A percentile compares a stretch with the other conserved stretches of the same genome.
phyloP scores from a whole-genome alignment of 2,113 vertebrate species.

The Dasypus novemcinctus region DNA sequence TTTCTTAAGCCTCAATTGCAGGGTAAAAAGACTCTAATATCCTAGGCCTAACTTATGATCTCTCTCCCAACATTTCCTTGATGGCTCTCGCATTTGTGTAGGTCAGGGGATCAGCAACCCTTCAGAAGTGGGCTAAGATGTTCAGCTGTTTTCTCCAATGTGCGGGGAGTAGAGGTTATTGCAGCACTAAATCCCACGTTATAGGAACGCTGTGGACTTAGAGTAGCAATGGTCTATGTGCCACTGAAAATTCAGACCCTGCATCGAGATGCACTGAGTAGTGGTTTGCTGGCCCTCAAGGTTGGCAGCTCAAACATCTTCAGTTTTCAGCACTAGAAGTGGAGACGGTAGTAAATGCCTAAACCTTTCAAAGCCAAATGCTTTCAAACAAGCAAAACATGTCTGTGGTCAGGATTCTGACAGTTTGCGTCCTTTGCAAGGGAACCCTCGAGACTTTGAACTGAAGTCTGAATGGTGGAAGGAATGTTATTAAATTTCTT shows the following conservation, averaged over 20 bases:
- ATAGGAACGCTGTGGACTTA: background rate
- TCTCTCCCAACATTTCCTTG: background rate
- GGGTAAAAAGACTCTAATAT: background rate
- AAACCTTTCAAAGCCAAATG: background rate
- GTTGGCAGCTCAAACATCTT: background rate
- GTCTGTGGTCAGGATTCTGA: background rate
- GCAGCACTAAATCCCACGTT: background rate
- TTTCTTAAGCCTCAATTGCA: background rate
- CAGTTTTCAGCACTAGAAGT: background rate
- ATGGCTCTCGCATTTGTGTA: background rate
- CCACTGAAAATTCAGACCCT: background rate
- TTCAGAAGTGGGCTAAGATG: background rate
- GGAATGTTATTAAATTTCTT: background rate
- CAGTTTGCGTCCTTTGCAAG: background rate
- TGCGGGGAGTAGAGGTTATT: background rate
- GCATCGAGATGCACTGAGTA: background rate
- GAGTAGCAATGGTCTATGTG: background rate
- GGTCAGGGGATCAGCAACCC: background rate
- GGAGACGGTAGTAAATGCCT: background rate
- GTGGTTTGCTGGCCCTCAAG: background rate
- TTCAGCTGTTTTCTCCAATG: background rate
- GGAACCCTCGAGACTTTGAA: background rate
- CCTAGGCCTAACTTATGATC: background rate
- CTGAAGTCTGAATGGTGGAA: background rate
- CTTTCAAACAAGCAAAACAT: conserved; percentile 32